phyloP scores from a whole-genome alignment of 2,113 vertebrate species.

The Sporophila hypoxantha region DNA sequence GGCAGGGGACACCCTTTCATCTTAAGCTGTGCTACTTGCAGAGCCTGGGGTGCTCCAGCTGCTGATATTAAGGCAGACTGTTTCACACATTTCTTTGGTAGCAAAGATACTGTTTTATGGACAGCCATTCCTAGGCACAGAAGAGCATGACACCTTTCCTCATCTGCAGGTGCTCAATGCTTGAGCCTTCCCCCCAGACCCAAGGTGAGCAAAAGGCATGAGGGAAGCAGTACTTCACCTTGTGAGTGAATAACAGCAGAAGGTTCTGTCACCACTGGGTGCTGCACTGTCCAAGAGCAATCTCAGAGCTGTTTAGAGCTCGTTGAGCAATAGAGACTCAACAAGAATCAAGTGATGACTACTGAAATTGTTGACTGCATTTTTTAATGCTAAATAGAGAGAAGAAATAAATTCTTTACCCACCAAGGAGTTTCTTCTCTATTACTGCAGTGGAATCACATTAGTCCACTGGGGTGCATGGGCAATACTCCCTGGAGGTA shows the following conservation, averaged over 20 bases:
- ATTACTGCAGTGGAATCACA: rapidly evolving
- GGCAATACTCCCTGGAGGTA: neutral
- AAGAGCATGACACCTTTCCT: neutral
- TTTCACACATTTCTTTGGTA: neutral
- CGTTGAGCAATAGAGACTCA: neutral
- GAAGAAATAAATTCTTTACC: neutral
- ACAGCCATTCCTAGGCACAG: neutral
- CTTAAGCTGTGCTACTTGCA: neutral
- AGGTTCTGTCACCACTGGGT: neutral
- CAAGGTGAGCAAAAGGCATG: neutral
- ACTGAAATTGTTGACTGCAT: neutral
- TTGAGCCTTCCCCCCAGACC: neutral
- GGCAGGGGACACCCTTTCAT: neutral
- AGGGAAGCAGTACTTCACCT: neutral
- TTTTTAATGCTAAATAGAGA: neutral
- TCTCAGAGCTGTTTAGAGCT: neutral
- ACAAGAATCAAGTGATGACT: neutral
- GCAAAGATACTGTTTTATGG: neutral
- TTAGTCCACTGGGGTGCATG: neutral
- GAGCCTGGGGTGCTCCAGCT: neutral
- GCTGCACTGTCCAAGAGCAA: neutral
- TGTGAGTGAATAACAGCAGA: neutral
- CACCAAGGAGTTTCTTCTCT: neutral
- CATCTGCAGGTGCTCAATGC: neutral
- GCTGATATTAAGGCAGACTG: neutral